A percentile compares a stretch with the other conserved stretches of the same genome.
Evolutionary conservation across 1,140 invertebrate species (phyloP).

Genomic region (Drosophila prosaltans): DNA sequence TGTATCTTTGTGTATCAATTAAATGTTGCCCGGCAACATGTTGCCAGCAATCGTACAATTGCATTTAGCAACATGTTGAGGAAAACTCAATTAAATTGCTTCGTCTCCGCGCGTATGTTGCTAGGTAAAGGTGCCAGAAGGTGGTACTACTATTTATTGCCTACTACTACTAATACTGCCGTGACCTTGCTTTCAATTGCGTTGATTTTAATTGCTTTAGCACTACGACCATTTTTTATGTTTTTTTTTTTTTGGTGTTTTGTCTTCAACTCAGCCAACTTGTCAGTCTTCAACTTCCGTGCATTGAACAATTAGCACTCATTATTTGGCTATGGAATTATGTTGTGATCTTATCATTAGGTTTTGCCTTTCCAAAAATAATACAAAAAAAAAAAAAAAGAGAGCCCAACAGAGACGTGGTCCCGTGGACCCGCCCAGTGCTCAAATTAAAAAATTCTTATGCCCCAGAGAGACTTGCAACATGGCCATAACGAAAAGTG

Average conservation of each 20-base stretch:
- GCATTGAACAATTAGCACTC: conserved; percentile 66
- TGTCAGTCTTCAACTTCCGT: conserved; percentile 56
- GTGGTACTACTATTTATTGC: not conserved
- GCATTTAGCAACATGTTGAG: conserved; percentile 41
- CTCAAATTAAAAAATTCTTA: conserved; percentile 79
- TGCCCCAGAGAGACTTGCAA: conserved; percentile 55
- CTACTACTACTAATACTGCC: conserved; percentile 42
- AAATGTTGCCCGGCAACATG: conserved; percentile 41
- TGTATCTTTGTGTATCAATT: conserved; percentile 40
- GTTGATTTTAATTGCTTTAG: conserved; percentile 57
- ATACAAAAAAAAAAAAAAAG: conserved; percentile 27
- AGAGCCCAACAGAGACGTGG: conserved; percentile 31
- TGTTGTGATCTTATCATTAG: conserved; percentile 60
- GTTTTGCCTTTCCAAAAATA: conserved; percentile 63
- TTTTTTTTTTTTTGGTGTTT: conserved; percentile 19
- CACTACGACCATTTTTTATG: conserved; percentile 12
- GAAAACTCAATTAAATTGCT: conserved; percentile 12
- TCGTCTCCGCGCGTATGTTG: conserved; percentile 49
- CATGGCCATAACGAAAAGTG: conserved; percentile 63
- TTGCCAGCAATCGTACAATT: conserved; percentile 35
- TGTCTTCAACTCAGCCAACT: not conserved
- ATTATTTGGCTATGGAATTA: conserved; percentile 59
- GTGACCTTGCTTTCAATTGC: conserved; percentile 74
- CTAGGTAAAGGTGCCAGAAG: conserved; percentile 1
- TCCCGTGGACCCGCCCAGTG: conserved; percentile 41